Base-by-base conservation (phyloP, 1,140 invertebrate genomes). In the Caenorhabditis inopinata region DNA sequence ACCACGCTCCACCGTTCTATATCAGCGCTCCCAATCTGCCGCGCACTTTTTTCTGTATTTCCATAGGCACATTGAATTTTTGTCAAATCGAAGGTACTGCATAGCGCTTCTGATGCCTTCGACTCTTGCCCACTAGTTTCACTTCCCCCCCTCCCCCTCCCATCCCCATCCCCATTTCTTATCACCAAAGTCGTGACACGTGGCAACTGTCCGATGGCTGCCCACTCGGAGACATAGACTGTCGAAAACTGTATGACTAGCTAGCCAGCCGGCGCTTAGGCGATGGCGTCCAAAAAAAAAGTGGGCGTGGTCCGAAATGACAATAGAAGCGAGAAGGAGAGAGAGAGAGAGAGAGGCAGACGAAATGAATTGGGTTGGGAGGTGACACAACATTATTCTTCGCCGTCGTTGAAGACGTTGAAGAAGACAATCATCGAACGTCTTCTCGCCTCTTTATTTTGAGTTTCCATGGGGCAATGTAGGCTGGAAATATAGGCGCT, bases 351-450 rank as follows among this genome's bases (percentile, higher is more conserved):
- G 58, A 68, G 58, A 38, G 9, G 32, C 5, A 68, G 58, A 68
- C 58, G n/a, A 68, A 38, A 68, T 38, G 38, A 68, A 68, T 68
- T 68, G 58, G 58, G 58, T 68, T 68, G 58, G 58, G 58, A 68
- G 58, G 58, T 68, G 58, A 68, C 58, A 68, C 58, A 29, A 68
- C 58, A 68, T 32, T 38, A 68, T 68, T 68, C 58, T 35, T 58
- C n/a, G n/a, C n/a, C n/a, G n/a, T 68, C n/a, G 27, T 53, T 53
- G 49, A 53, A 25, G 21, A 53, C 12, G n/a, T 7, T 7, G 9
- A 18, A 38, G 16, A n/a, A 68, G 32, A 32, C 58, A 68, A 68
- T 68, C 58, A 68, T 68, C 58, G 35, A 32, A 68, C 53, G 1
- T 68, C 58, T 68, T 68, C 58, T 42, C 51, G n/a, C 25, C 25